A percentile compares a stretch with the other conserved stretches of the same genome.
phyloP scores from a whole-genome alignment of 1,140 invertebrate genomes.

The Rhopalosiphum maidis region DNA sequence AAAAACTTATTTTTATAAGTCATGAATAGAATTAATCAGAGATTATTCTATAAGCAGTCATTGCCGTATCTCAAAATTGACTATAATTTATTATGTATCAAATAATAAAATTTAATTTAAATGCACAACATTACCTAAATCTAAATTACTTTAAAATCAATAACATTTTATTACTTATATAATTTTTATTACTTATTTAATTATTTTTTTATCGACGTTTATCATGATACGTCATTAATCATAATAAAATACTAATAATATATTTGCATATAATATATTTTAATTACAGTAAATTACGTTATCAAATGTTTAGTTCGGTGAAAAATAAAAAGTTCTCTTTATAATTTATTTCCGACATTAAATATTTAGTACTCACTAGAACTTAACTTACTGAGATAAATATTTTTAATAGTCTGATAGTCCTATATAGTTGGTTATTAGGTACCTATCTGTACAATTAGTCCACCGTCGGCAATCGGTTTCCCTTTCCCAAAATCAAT shows the following conservation, averaged over 20 bases:
- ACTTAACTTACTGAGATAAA: neutral
- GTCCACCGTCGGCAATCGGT: neutral
- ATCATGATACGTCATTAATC: neutral
- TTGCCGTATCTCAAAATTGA: neutral
- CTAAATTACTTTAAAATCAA: slow-evolving; percentile 12
- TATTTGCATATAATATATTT: neutral
- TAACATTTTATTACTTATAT: neutral
- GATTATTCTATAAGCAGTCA: neutral
- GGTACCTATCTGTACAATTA: neutral
- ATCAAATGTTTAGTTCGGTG: neutral
- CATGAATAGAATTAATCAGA: neutral
- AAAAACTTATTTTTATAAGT: neutral
- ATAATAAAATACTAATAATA: neutral
- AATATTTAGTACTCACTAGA: neutral
- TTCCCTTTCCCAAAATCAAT: neutral
- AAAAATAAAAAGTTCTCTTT: neutral
- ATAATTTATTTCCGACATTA: neutral
- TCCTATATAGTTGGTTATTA: neutral
- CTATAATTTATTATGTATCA: neutral
- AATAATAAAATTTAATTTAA: neutral
- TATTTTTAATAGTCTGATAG: neutral
- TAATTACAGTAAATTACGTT: neutral
- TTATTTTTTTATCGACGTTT: neutral
- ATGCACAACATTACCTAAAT: neutral
- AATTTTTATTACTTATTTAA: neutral